phyloP scores from a whole-genome alignment of 1,140 invertebrate species.

The Drosophila nasuta region DNA sequence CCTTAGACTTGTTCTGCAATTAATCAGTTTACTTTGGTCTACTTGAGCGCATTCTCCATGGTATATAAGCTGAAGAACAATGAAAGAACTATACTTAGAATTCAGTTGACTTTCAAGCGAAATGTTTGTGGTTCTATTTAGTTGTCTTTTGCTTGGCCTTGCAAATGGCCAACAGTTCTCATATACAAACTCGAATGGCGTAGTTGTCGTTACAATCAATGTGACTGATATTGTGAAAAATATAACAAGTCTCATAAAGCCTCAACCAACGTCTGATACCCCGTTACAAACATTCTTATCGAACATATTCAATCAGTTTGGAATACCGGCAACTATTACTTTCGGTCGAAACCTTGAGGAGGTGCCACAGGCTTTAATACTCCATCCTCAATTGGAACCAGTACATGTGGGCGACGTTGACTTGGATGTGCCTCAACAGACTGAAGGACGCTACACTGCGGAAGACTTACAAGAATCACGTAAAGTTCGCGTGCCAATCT shows the following conservation, averaged over 20 bases:
- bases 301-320: neutral
- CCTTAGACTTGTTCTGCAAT: neutral
- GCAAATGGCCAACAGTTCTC: neutral
- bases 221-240: too few relatives aligned
- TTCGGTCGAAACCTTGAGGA: neutral
- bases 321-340: neutral
- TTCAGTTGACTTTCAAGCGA: neutral
- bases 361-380: neutral
- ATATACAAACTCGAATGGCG: too few relatives aligned
- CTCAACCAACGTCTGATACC: neutral
- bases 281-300: neutral
- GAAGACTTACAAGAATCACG: neutral
- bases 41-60: neutral
- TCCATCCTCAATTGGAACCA: constrained; percentile 2
- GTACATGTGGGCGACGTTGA: neutral
- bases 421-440: neutral
- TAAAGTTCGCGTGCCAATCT: neutral
- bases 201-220: too few relatives aligned
- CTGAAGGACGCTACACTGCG: neutral
- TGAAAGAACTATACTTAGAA: neutral
- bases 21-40: constrained; percentile 1
- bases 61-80: constrained; percentile 13
- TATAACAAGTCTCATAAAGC: neutral
- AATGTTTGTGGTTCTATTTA: constrained; percentile 6
- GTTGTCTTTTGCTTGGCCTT: neutral